Conservation (phyloP, 2,797 vertebrate species). For the Protosalanx chinensis region DNA sequence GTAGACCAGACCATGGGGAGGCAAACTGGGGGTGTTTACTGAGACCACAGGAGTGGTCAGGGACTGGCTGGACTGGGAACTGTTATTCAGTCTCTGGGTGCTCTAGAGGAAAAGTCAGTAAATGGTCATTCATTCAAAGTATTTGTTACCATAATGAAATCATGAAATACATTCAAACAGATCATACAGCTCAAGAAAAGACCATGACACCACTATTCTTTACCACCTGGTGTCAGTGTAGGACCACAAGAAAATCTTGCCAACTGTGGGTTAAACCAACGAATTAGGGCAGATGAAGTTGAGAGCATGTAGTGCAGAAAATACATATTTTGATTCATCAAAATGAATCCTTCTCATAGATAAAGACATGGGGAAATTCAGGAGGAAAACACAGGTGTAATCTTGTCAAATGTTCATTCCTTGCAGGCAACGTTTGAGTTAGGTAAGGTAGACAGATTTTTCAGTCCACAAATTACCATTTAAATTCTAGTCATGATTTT, state of each 20-base stretch:
- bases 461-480: background rate
- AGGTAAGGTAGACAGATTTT: background rate
- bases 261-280: background rate
- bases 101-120: slow-evolving; percentile 62
- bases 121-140: background rate
- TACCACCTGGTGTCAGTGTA: slow-evolving; percentile 52
- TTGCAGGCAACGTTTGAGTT: background rate
- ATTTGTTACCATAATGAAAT: background rate
- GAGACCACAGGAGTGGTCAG: slow-evolving; percentile 91
- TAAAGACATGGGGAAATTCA: background rate
- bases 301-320: background rate
- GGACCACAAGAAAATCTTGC: background rate
- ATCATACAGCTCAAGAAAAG: background rate
- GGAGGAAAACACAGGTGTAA: background rate
- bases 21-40: slow-evolving; percentile 86
- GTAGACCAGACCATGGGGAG: slow-evolving; percentile 84
- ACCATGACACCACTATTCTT: slow-evolving; percentile 10
- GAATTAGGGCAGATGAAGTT: background rate
- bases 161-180: background rate
- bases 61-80: slow-evolving; percentile 79
- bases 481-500: background rate
- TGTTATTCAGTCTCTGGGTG: slow-evolving; percentile 83
- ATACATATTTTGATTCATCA: background rate
- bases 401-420: background rate
- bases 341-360: background rate